phyloP scores from a whole-genome alignment of 2,797 vertebrate species.

The Ctenosaura bakeri region DNA sequence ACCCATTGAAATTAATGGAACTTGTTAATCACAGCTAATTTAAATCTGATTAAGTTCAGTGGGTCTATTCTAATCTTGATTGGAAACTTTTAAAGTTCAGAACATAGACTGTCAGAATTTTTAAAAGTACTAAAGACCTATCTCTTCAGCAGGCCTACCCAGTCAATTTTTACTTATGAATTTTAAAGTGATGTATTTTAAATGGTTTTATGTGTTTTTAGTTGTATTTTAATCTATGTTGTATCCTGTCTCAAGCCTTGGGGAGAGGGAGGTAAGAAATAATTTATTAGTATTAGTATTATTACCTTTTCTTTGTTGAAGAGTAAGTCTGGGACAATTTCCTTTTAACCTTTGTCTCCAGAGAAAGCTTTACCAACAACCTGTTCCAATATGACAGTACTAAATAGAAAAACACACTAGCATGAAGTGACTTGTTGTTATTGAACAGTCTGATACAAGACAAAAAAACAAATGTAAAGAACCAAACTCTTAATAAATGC shows the following conservation, averaged over 20 bases:
- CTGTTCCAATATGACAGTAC: neutral
- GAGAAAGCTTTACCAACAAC: neutral
- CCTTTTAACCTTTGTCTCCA: neutral
- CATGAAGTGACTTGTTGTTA: neutral
- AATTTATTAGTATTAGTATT: no score
- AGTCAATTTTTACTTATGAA: no score
- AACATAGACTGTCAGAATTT: no score
- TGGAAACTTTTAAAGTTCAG: neutral
- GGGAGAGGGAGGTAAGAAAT: no score
- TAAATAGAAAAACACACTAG: neutral
- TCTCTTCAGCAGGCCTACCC: no score
- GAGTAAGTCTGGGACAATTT: neutral
- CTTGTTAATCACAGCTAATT: neutral
- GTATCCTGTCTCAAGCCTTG: no score
- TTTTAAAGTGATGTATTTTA: no score
- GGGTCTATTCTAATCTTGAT: neutral
- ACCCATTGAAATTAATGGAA: neutral
- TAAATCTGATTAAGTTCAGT: neutral
- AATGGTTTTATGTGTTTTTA: no score
- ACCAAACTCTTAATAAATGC: neutral
- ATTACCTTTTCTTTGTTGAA: neutral
- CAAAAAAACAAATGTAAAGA: neutral
- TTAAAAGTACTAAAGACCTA: no score
- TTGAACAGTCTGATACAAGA: neutral
- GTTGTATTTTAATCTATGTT: no score